phyloP scores from a whole-genome alignment of 2,797 vertebrate genomes.

The Apodemus agrarius region DNA sequence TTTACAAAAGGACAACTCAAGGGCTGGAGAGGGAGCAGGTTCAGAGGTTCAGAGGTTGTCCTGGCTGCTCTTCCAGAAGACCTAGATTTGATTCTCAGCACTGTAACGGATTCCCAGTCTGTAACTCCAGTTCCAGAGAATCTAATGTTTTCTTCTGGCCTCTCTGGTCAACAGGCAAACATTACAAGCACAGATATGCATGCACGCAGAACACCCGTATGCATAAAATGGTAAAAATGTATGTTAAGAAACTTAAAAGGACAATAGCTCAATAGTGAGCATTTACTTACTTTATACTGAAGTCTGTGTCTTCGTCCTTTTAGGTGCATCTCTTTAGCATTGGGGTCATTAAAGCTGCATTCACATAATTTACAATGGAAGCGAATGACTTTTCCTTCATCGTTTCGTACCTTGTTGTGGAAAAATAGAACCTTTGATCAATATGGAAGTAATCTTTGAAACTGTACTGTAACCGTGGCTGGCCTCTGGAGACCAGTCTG shows the following conservation, averaged over 20 bases:
- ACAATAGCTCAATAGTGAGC: background rate
- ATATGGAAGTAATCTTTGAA: background rate
- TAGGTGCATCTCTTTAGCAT: slow-evolving; percentile 99
- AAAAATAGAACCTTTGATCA: slow-evolving; percentile 27
- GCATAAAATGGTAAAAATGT: background rate
- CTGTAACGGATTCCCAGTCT: background rate
- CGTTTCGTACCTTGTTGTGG: slow-evolving; percentile 94
- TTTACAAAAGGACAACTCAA: background rate
- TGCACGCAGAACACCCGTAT: background rate
- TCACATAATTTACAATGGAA: slow-evolving; percentile 99
- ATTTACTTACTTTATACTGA: slow-evolving; percentile 94
- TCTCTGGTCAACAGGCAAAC: background rate
- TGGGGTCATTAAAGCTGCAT: slow-evolving; percentile 99
- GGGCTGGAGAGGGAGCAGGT: background rate
- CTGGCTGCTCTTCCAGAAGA: background rate
- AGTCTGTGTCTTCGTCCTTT: slow-evolving; percentile 97
- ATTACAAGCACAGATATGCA: background rate
- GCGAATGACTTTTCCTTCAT: slow-evolving; percentile 98
- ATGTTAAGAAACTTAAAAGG: background rate
- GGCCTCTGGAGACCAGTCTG: background rate
- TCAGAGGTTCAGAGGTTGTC: background rate
- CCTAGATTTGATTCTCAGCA: background rate
- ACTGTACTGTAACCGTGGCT: background rate
- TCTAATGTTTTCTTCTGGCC: background rate
- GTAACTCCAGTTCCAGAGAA: background rate